Base-by-base conservation (phyloP, 2,888 invertebrate genomes). In the Rhyacophila evoluta region DNA sequence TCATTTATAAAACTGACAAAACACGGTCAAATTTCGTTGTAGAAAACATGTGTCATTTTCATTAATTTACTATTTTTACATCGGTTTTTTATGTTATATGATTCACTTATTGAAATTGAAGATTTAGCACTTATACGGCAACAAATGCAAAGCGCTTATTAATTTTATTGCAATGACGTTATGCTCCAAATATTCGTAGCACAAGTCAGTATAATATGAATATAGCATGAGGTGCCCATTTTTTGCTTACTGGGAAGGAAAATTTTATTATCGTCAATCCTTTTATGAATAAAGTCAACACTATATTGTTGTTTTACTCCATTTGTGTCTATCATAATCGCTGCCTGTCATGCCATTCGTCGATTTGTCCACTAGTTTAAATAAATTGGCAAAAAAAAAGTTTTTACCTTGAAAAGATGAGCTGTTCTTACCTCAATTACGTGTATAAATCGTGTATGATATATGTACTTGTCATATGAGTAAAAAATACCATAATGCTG, bases 271-370 rank as follows among this genome's bases (percentile, higher is more conserved):
- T 55, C 5, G 15, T 15, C 41, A 15, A 41, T 15, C 55, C 8
- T 55, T 55, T 55, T 55, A 1, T 55, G 55, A 55, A 55, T 55
- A 55, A 8, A 12, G 55, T 55, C 55, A 55, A 55, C 55, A 55
- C 55, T 19, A 55, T 55, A 19, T 55, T 55, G 25, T 55, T 55
- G 55, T 19, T 55, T 19, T 25, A 55, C 8, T 55, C 19, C 15
- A 55, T 55, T 55, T 55, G 55, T 55, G 19, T 55, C 19, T n/a
- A 19, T 55, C 55, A 19, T 55, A 55, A 55, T 55, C 55, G 19
- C 19, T 55, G 25, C 19, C 4, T 55, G 55, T 55, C 55, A 55
- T 19, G 55, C 55, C 19, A 55, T 55, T 55, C 19, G 55, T 8
- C 55, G 19, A 55, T 55, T 55, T 55, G 55, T 55, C 19, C 55